Evolutionary conservation across 1,140 invertebrate species (phyloP).

Genomic region (Archivesica marissinica): DNA sequence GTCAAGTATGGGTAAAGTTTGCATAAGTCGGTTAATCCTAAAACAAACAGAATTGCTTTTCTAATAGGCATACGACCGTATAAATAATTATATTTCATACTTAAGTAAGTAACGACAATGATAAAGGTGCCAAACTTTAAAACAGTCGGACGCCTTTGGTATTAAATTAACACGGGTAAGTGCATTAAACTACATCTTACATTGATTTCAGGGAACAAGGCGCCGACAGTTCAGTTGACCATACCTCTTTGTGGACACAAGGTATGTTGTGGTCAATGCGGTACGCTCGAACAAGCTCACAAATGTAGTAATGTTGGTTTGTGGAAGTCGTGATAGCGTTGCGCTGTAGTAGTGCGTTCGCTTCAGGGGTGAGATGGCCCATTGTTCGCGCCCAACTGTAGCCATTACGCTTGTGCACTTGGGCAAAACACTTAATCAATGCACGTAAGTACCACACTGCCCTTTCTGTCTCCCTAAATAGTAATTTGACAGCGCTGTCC

Average conservation of each 20-base stretch:
- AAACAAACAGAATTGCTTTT: constrained; percentile 37
- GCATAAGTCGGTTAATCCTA: constrained; percentile 32
- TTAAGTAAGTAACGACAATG: neutral
- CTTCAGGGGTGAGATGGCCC: no score
- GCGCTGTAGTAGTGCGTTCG: no score
- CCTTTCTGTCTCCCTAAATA: no score
- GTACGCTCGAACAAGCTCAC: no score
- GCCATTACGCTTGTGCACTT: no score
- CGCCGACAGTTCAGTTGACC: constrained; percentile 44
- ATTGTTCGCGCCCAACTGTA: no score
- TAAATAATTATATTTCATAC: constrained; percentile 53
- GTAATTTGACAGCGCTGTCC: no score
- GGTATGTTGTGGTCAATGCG: no score
- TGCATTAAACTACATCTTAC: constrained; percentile 10
- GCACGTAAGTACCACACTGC: no score
- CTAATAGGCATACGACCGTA: neutral
- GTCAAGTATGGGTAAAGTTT: constrained; percentile 37
- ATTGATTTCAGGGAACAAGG: constrained; percentile 23
- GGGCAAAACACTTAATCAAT: no score
- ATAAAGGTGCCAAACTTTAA: constrained; percentile 39
- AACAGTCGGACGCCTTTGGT: constrained; percentile 50
- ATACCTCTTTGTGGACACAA: constrained; percentile 8
- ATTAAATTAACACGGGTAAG: constrained; percentile 46
- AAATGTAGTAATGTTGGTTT: no score
- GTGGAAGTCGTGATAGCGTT: no score